Base-by-base conservation (phyloP, 2,888 invertebrate genomes). In the Ornithoptera priamus region DNA sequence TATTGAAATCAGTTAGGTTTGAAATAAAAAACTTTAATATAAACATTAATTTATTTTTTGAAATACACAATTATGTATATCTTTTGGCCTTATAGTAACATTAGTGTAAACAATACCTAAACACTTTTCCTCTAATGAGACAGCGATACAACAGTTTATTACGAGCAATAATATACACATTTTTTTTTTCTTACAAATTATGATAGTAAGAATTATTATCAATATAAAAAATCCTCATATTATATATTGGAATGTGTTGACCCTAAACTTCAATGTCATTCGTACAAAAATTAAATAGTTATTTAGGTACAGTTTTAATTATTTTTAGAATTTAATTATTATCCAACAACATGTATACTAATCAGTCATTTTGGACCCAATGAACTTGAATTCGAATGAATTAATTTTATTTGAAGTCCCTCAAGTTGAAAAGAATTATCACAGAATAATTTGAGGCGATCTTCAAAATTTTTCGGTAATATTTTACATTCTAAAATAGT, bases 61-160 rank as follows among this genome's bases (percentile, higher is more conserved):
- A 90, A 91, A 90, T 91, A 92, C 90, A 91, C 89, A 89, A 83
- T 86, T 84, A 88, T 90, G 90, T 91, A 90, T 92, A 90, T 90
- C 87, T 88, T 92, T 92, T 90, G 90, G 90, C 90, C 90, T 88
- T 90, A 90, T 78, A 84, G 81, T 88, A 88, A 87, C 87, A 91
- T 90, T 89, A 90, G 89, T 89, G 87, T 87, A 88, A 76, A 86
- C 83, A 87, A 86, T 88, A 87, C 83, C 65, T 85, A 84, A 85
- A 85, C 81, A 82, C 81, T 84, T 85, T 83, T 85, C 85, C 84
- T 86, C 88, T 88, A 88, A 86, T 83, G 84, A 84, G 82, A 89
- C 84, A 85, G 83, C 83, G 81, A 86, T 92, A 92, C 92, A 92
- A 92, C 92, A 91, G 89, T 83, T 88, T 85, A 80, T 78, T 78